Evolutionary conservation across 2,888 invertebrate species (phyloP), one percentile per base, ranked within the genome.

Genomic region (Lapara coniferarum): DNA sequence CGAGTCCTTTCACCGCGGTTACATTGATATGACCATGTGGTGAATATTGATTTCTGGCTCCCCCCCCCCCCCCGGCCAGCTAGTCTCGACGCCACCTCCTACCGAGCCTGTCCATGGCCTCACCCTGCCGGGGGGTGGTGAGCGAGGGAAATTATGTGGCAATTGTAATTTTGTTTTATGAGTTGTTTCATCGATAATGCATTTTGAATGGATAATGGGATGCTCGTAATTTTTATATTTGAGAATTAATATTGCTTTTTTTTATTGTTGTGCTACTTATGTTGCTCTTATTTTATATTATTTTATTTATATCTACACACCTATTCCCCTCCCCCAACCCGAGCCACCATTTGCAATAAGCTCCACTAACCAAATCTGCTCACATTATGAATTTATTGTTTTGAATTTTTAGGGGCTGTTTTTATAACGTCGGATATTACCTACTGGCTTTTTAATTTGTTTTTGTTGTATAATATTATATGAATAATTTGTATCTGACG

Each of bases 21-120:
- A 46, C n/a, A 59, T 44, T 37, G 3, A 57, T 37, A 37, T 30
- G 57, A 13, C 30, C 57, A 57, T 55, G 37, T 57, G 14, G 57
- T 30, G 63, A 49, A 63, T 63, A 63, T 63, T 63, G 63, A 63
- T 63, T 63, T 19, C 10, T 49, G 49, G 2, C 6, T 8, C 7
- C 63, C 12, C 13, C 49, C 19, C 0, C 7, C 49, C 12, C 13
- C 57, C 13, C 51, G 2, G 51, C 14, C 56, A 12, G 2, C 56
- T 14, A 37, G 30, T 14, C 30, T 3, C 57, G 30, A 30, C 57
- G 25, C 13, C 30, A 13, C 25, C 7, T 12, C 19, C 46, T 16
- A n/a, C 16, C 13, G 16, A 19, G 19, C 49, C 55, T 19, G 19
- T 55, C 55, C 19, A 19, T 19, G 13, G 49, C 63, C 49, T 12